Conservation (phyloP, 2,888 invertebrate species). For the Lepeophtheirus nordmannii region DNA sequence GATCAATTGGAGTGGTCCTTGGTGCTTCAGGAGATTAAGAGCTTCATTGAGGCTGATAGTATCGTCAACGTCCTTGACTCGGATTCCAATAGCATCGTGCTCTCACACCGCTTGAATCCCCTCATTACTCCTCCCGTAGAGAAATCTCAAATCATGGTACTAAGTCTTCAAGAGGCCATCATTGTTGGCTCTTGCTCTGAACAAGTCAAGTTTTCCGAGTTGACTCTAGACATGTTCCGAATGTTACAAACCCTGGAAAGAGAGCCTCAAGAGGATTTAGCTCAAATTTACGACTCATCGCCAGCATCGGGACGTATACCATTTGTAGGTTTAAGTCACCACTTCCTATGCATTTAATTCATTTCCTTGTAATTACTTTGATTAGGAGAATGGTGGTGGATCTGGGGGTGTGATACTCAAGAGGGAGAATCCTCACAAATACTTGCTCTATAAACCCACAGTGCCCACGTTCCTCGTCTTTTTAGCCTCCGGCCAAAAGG, state of each 20-base stretch:
- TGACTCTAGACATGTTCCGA: conserved; percentile 94
- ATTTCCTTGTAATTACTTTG: neutral
- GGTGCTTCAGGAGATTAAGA: conserved; percentile 82
- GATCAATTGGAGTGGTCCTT: conserved; percentile 90
- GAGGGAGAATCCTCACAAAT: conserved; percentile 88
- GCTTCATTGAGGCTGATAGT: conserved; percentile 81
- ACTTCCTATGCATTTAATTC: neutral
- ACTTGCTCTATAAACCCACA: conserved; percentile 84
- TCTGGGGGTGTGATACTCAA: conserved; percentile 34
- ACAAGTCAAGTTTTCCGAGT: conserved; percentile 90
- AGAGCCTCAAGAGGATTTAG: conserved; percentile 65
- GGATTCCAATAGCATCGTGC: conserved; percentile 61
- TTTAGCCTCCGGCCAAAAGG: conserved; percentile 75
- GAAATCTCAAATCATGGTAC: conserved; percentile 64
- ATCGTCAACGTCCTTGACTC: conserved; percentile 73
- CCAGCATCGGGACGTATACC: conserved; percentile 52
- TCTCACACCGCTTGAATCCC: conserved; percentile 72
- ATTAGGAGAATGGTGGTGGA: conserved; percentile 19
- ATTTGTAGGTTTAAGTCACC: conserved; percentile 37
- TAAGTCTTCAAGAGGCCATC: conserved; percentile 78
- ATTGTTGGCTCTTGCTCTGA: conserved; percentile 83
- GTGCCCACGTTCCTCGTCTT: conserved; percentile 84
- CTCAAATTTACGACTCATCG: conserved; percentile 52
- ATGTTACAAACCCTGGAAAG: conserved; percentile 87
- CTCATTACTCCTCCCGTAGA: conserved; percentile 73